phyloP scores from a whole-genome alignment of 2,113 vertebrate genomes.

The Ahaetulla prasina region DNA sequence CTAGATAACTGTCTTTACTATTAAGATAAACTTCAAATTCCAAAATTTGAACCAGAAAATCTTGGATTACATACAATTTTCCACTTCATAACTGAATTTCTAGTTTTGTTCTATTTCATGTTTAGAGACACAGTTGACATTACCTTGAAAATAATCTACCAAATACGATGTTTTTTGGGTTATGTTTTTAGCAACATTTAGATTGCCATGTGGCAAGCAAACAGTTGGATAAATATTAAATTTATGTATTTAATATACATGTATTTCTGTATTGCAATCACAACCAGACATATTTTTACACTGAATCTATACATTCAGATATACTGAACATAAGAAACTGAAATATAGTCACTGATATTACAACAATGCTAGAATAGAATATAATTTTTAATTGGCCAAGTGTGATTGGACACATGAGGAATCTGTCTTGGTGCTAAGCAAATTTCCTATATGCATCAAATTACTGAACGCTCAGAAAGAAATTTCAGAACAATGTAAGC shows the following conservation, averaged over 20 bases:
- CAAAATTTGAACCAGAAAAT: neutral
- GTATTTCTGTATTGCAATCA: neutral
- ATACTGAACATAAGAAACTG: neutral
- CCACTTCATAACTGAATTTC: neutral
- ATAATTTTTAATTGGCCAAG: too few species aligned
- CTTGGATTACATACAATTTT: neutral
- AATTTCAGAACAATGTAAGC: neutral
- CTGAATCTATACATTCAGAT: neutral
- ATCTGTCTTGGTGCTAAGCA: too few species aligned
- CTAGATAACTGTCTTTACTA: neutral
- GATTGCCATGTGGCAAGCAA: neutral
- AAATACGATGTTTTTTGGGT: neutral
- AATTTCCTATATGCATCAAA: neutral
- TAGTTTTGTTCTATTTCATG: neutral
- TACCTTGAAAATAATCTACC: neutral
- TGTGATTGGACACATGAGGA: too few species aligned
- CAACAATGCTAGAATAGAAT: too few species aligned
- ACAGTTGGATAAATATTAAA: neutral
- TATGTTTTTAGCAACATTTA: neutral
- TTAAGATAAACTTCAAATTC: neutral
- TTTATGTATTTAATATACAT: neutral
- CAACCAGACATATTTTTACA: neutral
- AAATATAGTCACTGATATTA: neutral
- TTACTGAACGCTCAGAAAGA: neutral
- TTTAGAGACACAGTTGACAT: neutral